Evolutionary conservation across 2,888 invertebrate genomes (phyloP).

Genomic region (Archaeoteleia sp.): DNA sequence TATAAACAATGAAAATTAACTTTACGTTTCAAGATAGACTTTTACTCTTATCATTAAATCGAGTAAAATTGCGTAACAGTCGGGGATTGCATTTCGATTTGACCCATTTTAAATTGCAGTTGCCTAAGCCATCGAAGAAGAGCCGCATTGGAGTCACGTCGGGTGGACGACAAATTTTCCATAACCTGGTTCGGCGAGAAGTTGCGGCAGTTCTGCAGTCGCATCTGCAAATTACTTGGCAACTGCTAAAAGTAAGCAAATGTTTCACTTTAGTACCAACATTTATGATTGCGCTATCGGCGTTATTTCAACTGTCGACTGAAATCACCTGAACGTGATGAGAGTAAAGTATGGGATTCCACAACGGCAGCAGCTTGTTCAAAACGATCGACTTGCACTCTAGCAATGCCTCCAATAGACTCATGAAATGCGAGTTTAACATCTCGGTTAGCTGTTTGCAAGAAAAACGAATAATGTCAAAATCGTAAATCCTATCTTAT

Average conservation of each 20-base stretch:
- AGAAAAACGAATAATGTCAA: conserved; percentile 11
- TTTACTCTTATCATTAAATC: conserved; percentile 75
- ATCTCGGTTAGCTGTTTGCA: conserved; percentile 91
- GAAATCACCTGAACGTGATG: conserved; percentile 84
- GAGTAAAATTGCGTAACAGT: conserved; percentile 94
- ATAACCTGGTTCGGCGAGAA: conserved; percentile 80
- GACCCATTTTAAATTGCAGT: conserved; percentile 98
- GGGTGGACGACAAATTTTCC: conserved; percentile 74
- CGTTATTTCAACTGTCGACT: background rate
- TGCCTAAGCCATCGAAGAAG: conserved; percentile 91
- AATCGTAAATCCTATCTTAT: too few relatives aligned
- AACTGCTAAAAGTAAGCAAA: conserved; percentile 78
- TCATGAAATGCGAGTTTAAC: conserved; percentile 97
- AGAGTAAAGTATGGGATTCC: conserved; percentile 97
- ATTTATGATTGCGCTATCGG: too few relatives aligned
- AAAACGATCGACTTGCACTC: conserved; percentile 96
- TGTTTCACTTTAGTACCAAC: conserved; percentile 5
- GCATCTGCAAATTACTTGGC: conserved; percentile 90
- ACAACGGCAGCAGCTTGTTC: conserved; percentile 93
- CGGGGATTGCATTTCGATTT: conserved; percentile 94
- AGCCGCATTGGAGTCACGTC: conserved; percentile 76
- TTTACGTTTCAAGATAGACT: background rate
- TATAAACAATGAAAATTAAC: background rate
- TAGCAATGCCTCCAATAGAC: conserved; percentile 93
- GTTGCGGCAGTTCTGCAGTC: conserved; percentile 92